These are phyloP conservation scores for Drosophila cardini DNA, from an alignment of 1,140 invertebrate genomes.

Conservation along the genomic window DNA sequence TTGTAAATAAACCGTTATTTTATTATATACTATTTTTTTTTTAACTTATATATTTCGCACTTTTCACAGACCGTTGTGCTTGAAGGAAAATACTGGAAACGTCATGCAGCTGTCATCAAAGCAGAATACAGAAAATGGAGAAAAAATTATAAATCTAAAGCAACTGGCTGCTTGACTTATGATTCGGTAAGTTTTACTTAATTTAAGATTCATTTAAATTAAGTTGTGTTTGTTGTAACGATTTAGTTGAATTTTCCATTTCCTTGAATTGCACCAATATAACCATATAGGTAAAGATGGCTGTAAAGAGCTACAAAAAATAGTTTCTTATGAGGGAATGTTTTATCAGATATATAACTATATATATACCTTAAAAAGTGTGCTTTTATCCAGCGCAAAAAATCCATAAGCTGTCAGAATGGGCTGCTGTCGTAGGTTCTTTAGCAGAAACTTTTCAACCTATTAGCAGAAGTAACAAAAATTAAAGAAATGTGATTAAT, in stretches of 20 bases:
- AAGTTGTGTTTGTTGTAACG: constrained; percentile 41
- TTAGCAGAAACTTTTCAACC: constrained; percentile 79
- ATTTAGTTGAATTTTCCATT: constrained; percentile 72
- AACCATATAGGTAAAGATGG: constrained; percentile 81
- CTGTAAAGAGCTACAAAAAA: constrained; percentile 67
- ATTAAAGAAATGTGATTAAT: no score
- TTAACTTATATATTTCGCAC: constrained; percentile 7
- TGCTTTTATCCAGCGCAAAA: constrained; percentile 74
- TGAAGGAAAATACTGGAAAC: constrained; percentile 96
- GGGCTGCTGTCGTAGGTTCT: constrained; percentile 73
- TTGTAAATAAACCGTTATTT: constrained; percentile 5
- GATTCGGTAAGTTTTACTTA: constrained; percentile 88
- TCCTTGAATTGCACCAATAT: constrained; percentile 80
- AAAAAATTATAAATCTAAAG: constrained; percentile 95
- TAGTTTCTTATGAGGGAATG: background rate
- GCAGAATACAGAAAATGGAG: constrained; percentile 99
- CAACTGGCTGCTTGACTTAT: constrained; percentile 90
- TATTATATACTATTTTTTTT: background rate
- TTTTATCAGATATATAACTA: background rate
- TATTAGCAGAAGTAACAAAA: no score
- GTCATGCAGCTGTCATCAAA: constrained; percentile 97
- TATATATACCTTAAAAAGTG: constrained; percentile 72
- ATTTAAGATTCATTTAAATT: constrained; percentile 15
- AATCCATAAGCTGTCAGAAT: constrained; percentile 80
- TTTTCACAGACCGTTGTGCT: constrained; percentile 75